Base-by-base conservation (phyloP, 2,797 vertebrate genomes). In the Acanthurus lineatus region DNA sequence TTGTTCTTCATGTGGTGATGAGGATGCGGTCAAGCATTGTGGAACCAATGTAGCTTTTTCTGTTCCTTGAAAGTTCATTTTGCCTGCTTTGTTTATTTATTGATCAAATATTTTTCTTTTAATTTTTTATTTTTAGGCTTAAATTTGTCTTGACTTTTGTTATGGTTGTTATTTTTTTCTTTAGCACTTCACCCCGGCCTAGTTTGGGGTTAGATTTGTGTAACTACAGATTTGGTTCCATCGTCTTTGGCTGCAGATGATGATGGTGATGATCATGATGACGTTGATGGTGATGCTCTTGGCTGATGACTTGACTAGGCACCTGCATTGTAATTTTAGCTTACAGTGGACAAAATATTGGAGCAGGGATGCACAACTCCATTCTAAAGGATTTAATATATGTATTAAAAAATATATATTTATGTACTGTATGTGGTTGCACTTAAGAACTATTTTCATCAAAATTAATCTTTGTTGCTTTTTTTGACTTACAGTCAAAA, bases 221-320 rank as follows among this genome's bases (percentile, higher is more conserved):
- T 82, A 57, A 88, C 85, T 91, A 92, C 95, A 95, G 91, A 95
- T 93, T 91, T 96, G 95, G 94, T 96, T 96, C 93, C 90, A 94
- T 97, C 84, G 85, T 94, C 92, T 92, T 97, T 98, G 96, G 96
- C 97, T 98, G 96, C 96, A 96, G 93, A 95, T 94, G 95, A 95
- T 96, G 51, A 48, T 70, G 69, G 38, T 61, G 44, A 40, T 69
- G 69, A 94, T 76, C 94, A 95, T 94, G 95, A 94, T 95, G 92
- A 85, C 73, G 81, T 81, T 88, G 75, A 77, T 87, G 86, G 84
- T 92, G 87, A 96, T 90, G 93, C 88, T 94, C 83, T 86, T 91
- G 90, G 88, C 86, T 96, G 92, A 96, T 95, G 91, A 94, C 93
- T 78, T 84, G 79, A 94, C 93, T 95, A 97, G 96, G 95, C 96